phyloP scores from a whole-genome alignment of 2,113 vertebrate genomes.

The Tenrec ecaudatus region DNA sequence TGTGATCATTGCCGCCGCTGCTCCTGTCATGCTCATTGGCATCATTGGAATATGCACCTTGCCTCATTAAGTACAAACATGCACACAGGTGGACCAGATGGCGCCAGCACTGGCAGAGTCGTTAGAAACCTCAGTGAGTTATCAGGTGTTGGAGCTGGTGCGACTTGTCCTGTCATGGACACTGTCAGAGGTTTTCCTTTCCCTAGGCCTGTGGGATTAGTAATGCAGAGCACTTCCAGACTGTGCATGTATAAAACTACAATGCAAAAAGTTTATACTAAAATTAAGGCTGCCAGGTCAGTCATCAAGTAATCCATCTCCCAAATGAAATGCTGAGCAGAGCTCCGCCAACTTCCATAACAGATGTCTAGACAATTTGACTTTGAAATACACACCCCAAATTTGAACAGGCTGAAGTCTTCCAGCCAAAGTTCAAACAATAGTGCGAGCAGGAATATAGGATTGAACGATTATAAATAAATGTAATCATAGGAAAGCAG shows the following conservation, averaged over 20 bases:
- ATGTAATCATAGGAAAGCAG: conserved; percentile 67
- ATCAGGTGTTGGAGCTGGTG: conserved; percentile 45
- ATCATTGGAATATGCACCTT: neutral
- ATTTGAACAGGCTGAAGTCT: conserved; percentile 50
- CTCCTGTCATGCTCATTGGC: neutral
- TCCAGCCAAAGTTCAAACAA: conserved; percentile 70
- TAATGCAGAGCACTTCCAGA: conserved; percentile 63
- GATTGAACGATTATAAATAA: conserved; percentile 75
- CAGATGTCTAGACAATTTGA: conserved; percentile 68
- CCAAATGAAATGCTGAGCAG: conserved; percentile 24
- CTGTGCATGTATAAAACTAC: conserved; percentile 68
- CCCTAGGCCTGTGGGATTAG: conserved; percentile 50
- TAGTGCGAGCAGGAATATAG: conserved; percentile 28
- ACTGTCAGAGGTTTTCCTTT: conserved; percentile 55
- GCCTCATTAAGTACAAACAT: neutral
- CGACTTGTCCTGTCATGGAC: conserved; percentile 44
- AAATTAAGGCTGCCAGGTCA: conserved; percentile 73
- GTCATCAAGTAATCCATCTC: conserved; percentile 68
- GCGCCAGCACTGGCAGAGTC: conserved; percentile 52
- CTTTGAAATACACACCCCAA: conserved; percentile 64
- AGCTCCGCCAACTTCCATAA: conserved; percentile 38
- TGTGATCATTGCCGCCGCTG: neutral
- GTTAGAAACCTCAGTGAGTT: conserved; percentile 42
- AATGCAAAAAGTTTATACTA: conserved; percentile 54
- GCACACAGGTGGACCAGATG: conserved; percentile 51